phyloP scores from a whole-genome alignment of 2,113 vertebrate genomes.

The Thunnus thynnus region DNA sequence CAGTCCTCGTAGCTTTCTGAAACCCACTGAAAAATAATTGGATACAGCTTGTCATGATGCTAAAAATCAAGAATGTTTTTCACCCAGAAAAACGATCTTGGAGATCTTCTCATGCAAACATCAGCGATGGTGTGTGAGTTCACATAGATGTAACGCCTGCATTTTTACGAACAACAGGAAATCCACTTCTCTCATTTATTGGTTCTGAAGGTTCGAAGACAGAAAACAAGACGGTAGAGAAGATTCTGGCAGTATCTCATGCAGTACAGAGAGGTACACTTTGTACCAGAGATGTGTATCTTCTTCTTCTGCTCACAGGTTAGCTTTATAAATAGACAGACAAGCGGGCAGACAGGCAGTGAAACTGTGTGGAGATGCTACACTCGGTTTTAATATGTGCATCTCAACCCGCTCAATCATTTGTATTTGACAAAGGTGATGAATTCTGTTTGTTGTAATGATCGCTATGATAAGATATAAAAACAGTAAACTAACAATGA shows the following conservation, averaged over 20 bases:
- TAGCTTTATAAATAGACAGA: constrained; percentile 19
- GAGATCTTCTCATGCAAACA: background rate
- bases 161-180: background rate
- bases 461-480: background rate
- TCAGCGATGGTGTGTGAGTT: background rate
- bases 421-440: background rate
- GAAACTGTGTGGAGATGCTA: no score
- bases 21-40: background rate
- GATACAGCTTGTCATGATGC: background rate
- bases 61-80: background rate
- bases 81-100: background rate
- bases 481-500: background rate
- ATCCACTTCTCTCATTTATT: constrained; percentile 1
- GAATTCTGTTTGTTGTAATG: background rate
- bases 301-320: no score
- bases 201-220: background rate
- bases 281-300: background rate
- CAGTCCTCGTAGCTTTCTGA: background rate
- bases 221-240: background rate
- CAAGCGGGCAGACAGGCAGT: background rate
- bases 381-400: background rate
- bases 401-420: background rate
- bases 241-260: background rate
- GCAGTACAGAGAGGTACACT: background rate
- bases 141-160: background rate